Evolutionary conservation across 2,797 vertebrate genomes (phyloP).

Genomic region (Danio choprae): DNA sequence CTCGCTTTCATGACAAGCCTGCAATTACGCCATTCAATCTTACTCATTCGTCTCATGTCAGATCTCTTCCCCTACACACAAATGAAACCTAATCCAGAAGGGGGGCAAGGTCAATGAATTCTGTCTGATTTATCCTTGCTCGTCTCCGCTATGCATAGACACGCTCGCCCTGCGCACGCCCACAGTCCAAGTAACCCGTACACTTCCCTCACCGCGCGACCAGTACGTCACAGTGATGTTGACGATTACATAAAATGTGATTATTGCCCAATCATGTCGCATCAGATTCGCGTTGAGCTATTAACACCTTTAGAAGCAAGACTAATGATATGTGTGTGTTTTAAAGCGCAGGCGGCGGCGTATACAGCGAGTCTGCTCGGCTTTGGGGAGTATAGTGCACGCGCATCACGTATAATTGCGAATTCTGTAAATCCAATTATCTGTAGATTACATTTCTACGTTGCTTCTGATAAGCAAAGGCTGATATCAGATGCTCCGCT

Average conservation of each 20-base stretch:
- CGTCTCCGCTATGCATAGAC: slow-evolving; percentile 36
- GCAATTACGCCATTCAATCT: slow-evolving; percentile 18
- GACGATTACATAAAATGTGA: slow-evolving; percentile 69
- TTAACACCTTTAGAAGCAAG: slow-evolving; percentile 5
- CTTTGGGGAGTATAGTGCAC: slow-evolving; percentile 5
- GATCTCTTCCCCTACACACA: slow-evolving; percentile 12
- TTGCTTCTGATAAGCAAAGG: slow-evolving; percentile 12
- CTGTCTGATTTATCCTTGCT: slow-evolving; percentile 21
- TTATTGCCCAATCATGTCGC: slow-evolving; percentile 60
- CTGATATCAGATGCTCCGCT: slow-evolving; percentile 25
- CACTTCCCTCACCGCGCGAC: slow-evolving; percentile 50
- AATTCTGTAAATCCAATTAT: slow-evolving; percentile 24
- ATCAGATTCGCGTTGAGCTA: slow-evolving; percentile 18
- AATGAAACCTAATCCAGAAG: slow-evolving; percentile 22
- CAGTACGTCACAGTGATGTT: slow-evolving; percentile 66
- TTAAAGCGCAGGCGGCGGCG: not conserved
- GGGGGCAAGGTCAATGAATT: slow-evolving; percentile 41
- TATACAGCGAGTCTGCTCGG: not conserved
- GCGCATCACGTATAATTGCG: slow-evolving; percentile 18
- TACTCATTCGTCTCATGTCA: slow-evolving; percentile 21
- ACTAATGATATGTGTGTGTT: not conserved
- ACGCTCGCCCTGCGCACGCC: slow-evolving; percentile 45
- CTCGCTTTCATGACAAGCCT: not conserved
- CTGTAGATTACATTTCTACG: slow-evolving; percentile 18
- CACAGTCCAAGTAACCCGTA: slow-evolving; percentile 37